Evolutionary conservation across 2,888 invertebrate genomes (phyloP), one percentile per base, ranked within the genome.

Genomic region (Drosophila buzzatii): DNA sequence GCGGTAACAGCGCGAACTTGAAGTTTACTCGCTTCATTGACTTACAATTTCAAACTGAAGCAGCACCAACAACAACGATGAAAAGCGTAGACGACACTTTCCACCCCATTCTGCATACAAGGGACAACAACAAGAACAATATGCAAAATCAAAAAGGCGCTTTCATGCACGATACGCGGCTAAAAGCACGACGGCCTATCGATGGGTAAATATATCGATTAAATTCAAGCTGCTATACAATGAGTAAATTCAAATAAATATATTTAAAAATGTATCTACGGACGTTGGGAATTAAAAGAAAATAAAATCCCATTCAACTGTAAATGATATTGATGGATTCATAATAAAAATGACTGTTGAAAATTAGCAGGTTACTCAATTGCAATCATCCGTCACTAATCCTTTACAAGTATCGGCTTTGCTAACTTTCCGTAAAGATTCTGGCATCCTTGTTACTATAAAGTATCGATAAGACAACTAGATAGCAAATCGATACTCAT

Each of bases 1-100:
- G 93, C 92, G 92, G 92, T 92, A 92, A 92, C 92, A 92, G 91
- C 93, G 92, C 92, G 92, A 91, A 91, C 91, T 91, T 90, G 85
- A 91, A 92, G 92, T 91, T 91, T 90, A 90, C 92, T 90, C 90
- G 92, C 92, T 92, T 92, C 92, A 92, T 92, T 92, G 92, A 92
- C 92, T 92, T 91, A 79, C 91, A 90, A 91, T 92, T 92, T 91
- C 82, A 90, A 85, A 92, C 92, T 92, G 89, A 88, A 45, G 60
- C 63, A 65, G 62, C 63, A 64, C 9, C 63, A 81, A 76, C 74
- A 78, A 72, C 72, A 62, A 76, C 51, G 63, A 63, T 45, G 59
- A 63, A 78, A 81, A 66, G 66, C 63, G 52, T 58, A 70, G 59
- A 73, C 53, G 68, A 51, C 67, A 77, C 72, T 87, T 86, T 84